Conservation (phyloP, 2,888 invertebrate species). For the Tanytarsus gracilentus region DNA sequence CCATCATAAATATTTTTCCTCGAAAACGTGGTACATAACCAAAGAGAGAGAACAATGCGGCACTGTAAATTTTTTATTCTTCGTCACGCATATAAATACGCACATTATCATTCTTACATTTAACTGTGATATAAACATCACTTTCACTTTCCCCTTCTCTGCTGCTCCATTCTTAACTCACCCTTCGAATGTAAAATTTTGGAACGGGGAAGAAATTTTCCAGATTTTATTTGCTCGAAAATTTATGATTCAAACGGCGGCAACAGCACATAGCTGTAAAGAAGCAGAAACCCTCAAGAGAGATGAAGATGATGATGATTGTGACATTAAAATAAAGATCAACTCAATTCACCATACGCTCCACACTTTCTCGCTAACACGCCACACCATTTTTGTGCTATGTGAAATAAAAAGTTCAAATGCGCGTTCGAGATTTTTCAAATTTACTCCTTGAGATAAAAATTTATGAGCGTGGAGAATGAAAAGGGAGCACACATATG, state of each 20-base stretch:
- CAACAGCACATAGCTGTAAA: neutral
- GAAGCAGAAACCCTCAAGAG: neutral
- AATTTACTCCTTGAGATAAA: conserved; percentile 23
- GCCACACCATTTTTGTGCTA: neutral
- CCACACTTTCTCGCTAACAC: neutral
- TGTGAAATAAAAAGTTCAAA: conserved; percentile 11
- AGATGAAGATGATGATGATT: conserved; percentile 23
- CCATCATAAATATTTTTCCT: conserved; percentile 17
- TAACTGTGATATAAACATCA: conserved; percentile 1
- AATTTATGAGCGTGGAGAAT: conserved; percentile 16
- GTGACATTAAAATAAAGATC: conserved; percentile 28
- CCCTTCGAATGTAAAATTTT: neutral
- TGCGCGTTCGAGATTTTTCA: conserved; percentile 26
- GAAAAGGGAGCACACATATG: conserved; percentile 14
- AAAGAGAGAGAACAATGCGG: neutral
- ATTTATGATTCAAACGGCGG: conserved; percentile 1
- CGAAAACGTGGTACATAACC: neutral
- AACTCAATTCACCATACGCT: conserved; percentile 2
- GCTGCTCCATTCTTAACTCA: neutral
- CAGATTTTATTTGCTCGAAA: conserved; percentile 10
- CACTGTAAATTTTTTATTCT: conserved; percentile 14
- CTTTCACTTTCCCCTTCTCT: neutral
- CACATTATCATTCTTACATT: conserved; percentile 27
- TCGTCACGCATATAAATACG: conserved; percentile 28
- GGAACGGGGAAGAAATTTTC: conserved; percentile 2